Base-by-base conservation (phyloP, 2,888 invertebrate species). In the Hirudinaria manillensis region DNA sequence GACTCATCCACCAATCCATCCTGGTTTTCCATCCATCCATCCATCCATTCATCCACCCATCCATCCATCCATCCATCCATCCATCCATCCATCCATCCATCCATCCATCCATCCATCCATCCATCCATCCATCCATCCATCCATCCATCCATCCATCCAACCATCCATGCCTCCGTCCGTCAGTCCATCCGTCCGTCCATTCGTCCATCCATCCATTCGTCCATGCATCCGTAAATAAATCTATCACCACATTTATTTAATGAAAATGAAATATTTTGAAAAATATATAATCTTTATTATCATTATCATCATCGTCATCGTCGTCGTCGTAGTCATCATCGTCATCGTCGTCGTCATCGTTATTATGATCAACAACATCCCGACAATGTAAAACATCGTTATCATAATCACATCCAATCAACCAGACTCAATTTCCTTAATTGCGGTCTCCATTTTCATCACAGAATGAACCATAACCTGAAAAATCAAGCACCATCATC, bases 301-400 rank as follows among this genome's bases (percentile, higher is more conserved):
- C 6, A 7, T 13, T 4, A 4, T 56, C 56, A 24, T 16, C 6
- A 7, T 27, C 56, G 6, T 56, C 56, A 56, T 56, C 56, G n/a
- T 24, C 72, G 10, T 53, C 72, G 24, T 65, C 36, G 21, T 65
- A 3, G 3, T 65, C 65, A 21, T 56, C 34, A 32, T 65, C 73
- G 19, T 65, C 73, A n/a, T 73, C 65, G 21, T 4, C 38, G 21
- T 27, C 65, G 6, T 36, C 65, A 34, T 34, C 74, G 2, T 61
- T 29, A 16, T 73, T 65, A 10, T 16, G 36, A 21, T 27, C 66
- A 36, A 27, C 74, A 32, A n/a, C 66, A n/a, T 24, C 66, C 21
- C 36, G 21, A 34, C 16, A 38, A 38, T 38, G 38, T 38, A 6
- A 38, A 6, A 10, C 3, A 38, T 10, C 3, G 3, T 6, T 6